Conservation (phyloP, 2,113 vertebrate genomes). For the human (Homo sapiens) region DNA sequence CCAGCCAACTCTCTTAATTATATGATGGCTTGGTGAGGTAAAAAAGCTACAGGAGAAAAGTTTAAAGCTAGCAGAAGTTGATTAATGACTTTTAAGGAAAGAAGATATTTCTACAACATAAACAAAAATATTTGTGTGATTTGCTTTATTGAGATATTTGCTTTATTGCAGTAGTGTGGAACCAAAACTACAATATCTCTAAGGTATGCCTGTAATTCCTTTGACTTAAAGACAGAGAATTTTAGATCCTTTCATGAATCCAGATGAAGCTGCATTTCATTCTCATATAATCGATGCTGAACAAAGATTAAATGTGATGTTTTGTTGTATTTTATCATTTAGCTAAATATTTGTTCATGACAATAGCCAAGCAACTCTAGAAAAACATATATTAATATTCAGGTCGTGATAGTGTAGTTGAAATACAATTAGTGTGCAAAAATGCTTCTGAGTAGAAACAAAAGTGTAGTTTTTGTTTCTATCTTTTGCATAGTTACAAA, state of each 20-base stretch:
- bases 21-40: not conserved
- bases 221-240: conserved; percentile 18
- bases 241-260: not conserved
- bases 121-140: not conserved
- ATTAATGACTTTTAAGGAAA: not conserved
- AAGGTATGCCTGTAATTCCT: not conserved
- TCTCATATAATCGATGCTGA: not conserved
- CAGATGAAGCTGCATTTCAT: not conserved
- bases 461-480: not conserved
- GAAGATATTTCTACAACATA: not conserved
- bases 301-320: not conserved
- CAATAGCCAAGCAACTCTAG: not conserved
- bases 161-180: not conserved
- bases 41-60: not conserved
- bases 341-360: not conserved
- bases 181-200: not conserved
- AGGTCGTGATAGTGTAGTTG: not conserved
- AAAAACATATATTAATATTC: conserved; percentile 30
- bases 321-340: conserved; percentile 9
- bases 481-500: conserved; percentile 39
- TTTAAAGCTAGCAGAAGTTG: not conserved
- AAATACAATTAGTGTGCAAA: conserved; percentile 38
- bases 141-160: not conserved
- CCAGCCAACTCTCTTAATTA: not conserved
- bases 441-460: not conserved